These are phyloP conservation scores for Xylocopa sonorina DNA, from an alignment of 1,140 invertebrate genomes.

Conservation along the genomic window DNA sequence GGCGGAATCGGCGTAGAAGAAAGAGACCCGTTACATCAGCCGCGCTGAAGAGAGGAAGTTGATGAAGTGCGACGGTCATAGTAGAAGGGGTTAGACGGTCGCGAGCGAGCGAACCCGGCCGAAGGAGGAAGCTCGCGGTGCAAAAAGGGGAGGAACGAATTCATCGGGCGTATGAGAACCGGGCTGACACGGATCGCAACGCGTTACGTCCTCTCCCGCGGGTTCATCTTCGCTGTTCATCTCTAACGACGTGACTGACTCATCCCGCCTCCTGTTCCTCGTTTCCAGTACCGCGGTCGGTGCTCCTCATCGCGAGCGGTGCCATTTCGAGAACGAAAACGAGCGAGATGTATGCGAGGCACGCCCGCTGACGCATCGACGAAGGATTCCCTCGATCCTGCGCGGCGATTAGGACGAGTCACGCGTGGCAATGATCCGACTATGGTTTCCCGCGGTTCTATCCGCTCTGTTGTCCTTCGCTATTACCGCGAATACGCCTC, in stretches of 20 bases:
- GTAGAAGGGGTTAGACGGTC: constrained; percentile 7
- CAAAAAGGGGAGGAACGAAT: constrained; percentile 24
- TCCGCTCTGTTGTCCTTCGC: constrained; percentile 25
- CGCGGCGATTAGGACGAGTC: constrained; percentile 23
- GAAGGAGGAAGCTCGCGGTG: constrained; percentile 14
- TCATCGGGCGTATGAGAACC: constrained; percentile 31
- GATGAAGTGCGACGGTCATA: constrained; percentile 17
- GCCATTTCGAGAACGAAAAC: neutral
- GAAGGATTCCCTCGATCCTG: constrained; percentile 33
- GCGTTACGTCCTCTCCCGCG: constrained; percentile 23
- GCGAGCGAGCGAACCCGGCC: neutral
- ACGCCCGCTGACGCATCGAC: constrained; percentile 30
- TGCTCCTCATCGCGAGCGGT: no score
- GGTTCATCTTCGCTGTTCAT: constrained; percentile 5
- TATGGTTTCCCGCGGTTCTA: constrained; percentile 39
- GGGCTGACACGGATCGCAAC: constrained; percentile 51
- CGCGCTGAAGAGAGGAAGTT: constrained; percentile 32
- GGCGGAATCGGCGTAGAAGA: constrained; percentile 35
- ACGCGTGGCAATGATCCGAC: constrained; percentile 51
- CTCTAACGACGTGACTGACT: constrained; percentile 36
- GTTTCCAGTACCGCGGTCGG: neutral
- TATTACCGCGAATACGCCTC: constrained; percentile 33
- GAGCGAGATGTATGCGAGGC: constrained; percentile 14
- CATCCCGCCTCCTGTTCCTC: constrained; percentile 14
- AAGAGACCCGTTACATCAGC: constrained; percentile 29